Base-by-base conservation (phyloP, 2,888 invertebrate genomes). In the Agrochola macilenta region DNA sequence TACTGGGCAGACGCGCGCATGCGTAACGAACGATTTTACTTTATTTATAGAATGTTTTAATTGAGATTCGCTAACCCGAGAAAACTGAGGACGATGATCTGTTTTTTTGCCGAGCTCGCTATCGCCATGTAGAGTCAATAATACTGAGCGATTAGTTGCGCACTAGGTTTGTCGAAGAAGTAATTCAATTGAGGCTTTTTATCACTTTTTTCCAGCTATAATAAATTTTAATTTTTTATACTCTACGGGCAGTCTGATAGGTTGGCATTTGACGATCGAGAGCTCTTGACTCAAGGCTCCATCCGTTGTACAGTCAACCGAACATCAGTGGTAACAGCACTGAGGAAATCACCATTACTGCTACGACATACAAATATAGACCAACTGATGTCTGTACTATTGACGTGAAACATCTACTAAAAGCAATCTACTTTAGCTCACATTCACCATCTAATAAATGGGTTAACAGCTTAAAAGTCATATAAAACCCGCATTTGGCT, bases 11-110 rank as follows among this genome's bases (percentile, higher is more conserved):
- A 81, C 9, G 76, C 70, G 74, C 77, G 69, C 74, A 77, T 52
- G 83, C 80, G 83, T n/a, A 66, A 52, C 49, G 54, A 65, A 35
- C 52, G 57, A 84, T 75, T 73, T 81, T 77, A 77, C 54, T 84
- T 69, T 76, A 74, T 77, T 81, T 80, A 74, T 78, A 76, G 73
- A 75, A 81, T 58, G 74, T 58, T 76, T 83, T 84, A 80, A 83
- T 76, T 80, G 69, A 78, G 64, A 71, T 77, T 74, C 65, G 43
- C 49, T 77, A 58, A 69, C 70, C 63, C 43, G 46, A 78, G 82
- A 83, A 83, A 78, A 74, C 74, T 20, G 58, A 69, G 70, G 58
- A 30, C 69, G 72, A 75, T 75, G 82, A 76, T 81, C 81, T 52
- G 52, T 70, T 49, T 74, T 69, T 79, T 79, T 83, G 68, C 78